Evolutionary conservation across 2,888 invertebrate genomes (phyloP), one percentile per base, ranked within the genome.

Genomic region (Coleophora flavipennella): DNA sequence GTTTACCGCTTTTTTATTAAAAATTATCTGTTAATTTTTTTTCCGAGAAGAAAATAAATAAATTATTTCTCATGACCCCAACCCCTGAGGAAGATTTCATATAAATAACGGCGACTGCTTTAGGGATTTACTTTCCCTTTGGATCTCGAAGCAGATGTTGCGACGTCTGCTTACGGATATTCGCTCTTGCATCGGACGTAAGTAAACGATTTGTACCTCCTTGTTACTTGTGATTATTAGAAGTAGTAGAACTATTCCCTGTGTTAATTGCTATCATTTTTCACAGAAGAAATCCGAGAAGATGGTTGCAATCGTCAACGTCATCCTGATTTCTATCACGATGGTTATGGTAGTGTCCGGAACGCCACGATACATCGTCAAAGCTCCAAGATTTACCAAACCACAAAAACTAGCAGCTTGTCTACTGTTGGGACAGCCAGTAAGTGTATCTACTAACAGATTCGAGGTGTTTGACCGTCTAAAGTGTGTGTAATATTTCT

Each of bases 361-460:
- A n/a, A n/a, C n/a, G n/a, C n/a, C n/a, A n/a, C n/a, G n/a, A n/a
- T 27, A 27, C 27, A 27, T 27, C 27, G 7, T 9, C 7, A 27
- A 27, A 27, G 6, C 27, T 27, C 27, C 27, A 11, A 6, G 7
- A 8, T 8, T n/a, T 31, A 31, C 7, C 12, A 11, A 12, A 11
- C 6, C 7, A 11, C 12, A 31, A 31, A 31, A 31, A 12, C 12
- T 11, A 31, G 11, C 7, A 12, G n/a, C n/a, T 11, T 31, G 32
- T 9, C 27, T 27, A 27, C 27, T 27, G 33, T 33, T 33, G 33
- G 33, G 33, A 33, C 6, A 33, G 33, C 14, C 33, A 33, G 33
- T 33, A 33, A 33, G 33, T 33, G 14, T 20, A 13, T 33, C 13
- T n/a, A 33, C 33, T 33, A 33, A 33, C 7, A 10, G 14, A 33